Evolutionary conservation across 2,888 invertebrate genomes (phyloP).

Genomic region (Tetranychus truncatus): DNA sequence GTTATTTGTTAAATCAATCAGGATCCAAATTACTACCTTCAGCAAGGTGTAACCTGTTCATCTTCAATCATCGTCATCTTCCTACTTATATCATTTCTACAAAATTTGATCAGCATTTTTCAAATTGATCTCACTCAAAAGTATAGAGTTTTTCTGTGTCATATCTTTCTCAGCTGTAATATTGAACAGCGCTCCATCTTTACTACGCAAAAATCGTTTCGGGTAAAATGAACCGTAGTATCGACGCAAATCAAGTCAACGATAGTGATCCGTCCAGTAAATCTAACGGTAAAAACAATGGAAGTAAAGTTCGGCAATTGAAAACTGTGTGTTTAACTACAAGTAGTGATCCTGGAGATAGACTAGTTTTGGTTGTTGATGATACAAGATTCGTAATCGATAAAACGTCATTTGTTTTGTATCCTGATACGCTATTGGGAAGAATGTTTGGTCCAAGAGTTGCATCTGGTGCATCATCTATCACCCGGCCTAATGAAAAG

Average conservation of each 20-base stretch:
- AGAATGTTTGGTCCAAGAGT: constrained; percentile 29
- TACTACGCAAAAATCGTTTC: too few relatives aligned
- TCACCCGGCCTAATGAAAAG: constrained; percentile 80
- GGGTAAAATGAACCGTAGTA: background rate
- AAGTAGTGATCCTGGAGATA: background rate
- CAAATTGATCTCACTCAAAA: too few relatives aligned
- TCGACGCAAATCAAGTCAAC: background rate
- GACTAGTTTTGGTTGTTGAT: constrained; percentile 81
- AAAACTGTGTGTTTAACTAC: background rate
- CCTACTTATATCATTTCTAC: too few relatives aligned
- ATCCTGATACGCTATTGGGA: constrained; percentile 98
- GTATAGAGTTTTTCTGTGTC: too few relatives aligned
- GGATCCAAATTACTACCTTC: too few relatives aligned
- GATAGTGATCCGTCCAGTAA: background rate
- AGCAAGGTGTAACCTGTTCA: too few relatives aligned
- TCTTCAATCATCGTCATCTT: too few relatives aligned
- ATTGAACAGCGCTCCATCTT: too few relatives aligned
- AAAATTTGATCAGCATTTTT: too few relatives aligned
- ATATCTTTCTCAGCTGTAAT: too few relatives aligned
- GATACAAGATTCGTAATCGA: constrained; percentile 85
- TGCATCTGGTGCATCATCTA: constrained; percentile 31
- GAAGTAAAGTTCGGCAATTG: background rate
- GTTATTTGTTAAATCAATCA: too few relatives aligned
- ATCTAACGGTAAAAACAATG: background rate
- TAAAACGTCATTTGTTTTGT: constrained; percentile 71